phyloP scores from a whole-genome alignment of 1,140 invertebrate species.

The Octopus sinensis region DNA sequence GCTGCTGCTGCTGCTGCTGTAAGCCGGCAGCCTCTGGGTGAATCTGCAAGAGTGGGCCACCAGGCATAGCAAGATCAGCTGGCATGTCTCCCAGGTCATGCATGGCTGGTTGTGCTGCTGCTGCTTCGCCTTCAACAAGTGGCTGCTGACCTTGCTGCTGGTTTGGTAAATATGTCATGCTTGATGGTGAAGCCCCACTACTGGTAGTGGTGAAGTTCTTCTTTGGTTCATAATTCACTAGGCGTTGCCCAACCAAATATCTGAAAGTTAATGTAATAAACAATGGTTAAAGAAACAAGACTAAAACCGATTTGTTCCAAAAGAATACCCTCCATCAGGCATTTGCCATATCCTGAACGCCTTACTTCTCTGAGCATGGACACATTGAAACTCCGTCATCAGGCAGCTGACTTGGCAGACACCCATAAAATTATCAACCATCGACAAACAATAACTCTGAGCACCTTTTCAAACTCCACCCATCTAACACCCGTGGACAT shows the following conservation, averaged over 20 bases:
- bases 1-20: slow-evolving; percentile 18
- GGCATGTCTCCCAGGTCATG: neutral
- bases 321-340: too few relatives aligned
- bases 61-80: slow-evolving; percentile 4
- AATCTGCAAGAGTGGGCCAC: neutral
- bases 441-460: too few relatives aligned
- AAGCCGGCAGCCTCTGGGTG: neutral
- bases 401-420: too few relatives aligned
- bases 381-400: too few relatives aligned
- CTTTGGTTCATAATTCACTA: slow-evolving; percentile 78
- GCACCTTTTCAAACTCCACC: too few relatives aligned
- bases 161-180: neutral
- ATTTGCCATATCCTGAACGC: too few relatives aligned
- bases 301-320: too few relatives aligned
- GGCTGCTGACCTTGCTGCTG: slow-evolving; percentile 7
- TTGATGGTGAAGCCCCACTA: slow-evolving; percentile 20
- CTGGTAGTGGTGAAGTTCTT: slow-evolving; percentile 17
- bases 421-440: too few relatives aligned
- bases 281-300: too few relatives aligned
- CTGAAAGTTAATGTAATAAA: slow-evolving; percentile 42
- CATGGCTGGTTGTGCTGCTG: slow-evolving; percentile 4
- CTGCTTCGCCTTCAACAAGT: neutral
- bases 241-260: slow-evolving; percentile 85
- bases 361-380: too few relatives aligned
- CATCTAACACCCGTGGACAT: too few relatives aligned